phyloP scores from a whole-genome alignment of 2,888 invertebrate genomes.

The Sminthurides aquaticus region DNA sequence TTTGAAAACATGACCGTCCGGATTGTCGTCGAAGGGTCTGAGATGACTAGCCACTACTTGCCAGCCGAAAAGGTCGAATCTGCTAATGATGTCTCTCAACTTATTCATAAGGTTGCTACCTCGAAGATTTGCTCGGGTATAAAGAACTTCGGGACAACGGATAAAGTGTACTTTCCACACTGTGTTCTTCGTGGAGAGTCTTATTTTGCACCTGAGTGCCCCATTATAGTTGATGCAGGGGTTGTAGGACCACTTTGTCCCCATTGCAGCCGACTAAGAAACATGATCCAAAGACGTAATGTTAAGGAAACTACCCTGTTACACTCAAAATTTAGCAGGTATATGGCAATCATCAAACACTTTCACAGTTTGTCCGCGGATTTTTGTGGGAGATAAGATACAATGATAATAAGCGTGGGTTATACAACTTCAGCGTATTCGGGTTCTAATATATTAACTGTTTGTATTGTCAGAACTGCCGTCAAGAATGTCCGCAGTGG shows the following conservation, averaged over 20 bases:
- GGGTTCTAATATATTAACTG: background rate
- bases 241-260: slow-evolving; percentile 29
- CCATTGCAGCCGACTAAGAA: slow-evolving; percentile 29
- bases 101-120: slow-evolving; percentile 29
- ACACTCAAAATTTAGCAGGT: slow-evolving; percentile 21
- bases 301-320: slow-evolving; percentile 25
- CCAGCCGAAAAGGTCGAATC: slow-evolving; percentile 16
- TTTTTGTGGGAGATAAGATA: too few species aligned
- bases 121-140: slow-evolving; percentile 35
- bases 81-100: slow-evolving; percentile 29
- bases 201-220: slow-evolving; percentile 36
- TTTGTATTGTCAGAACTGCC: slow-evolving; percentile 23
- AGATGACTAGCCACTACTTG: slow-evolving; percentile 33
- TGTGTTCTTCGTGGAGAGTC: slow-evolving; percentile 28
- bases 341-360: too few species aligned
- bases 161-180: slow-evolving; percentile 32
- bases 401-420: too few species aligned
- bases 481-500: slow-evolving; percentile 28
- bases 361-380: too few species aligned
- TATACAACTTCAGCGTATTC: slow-evolving; percentile 11
- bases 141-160: slow-evolving; percentile 33
- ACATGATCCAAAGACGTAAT: slow-evolving; percentile 27
- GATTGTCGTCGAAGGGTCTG: slow-evolving; percentile 34
- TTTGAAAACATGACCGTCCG: slow-evolving; percentile 32
- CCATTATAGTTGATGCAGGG: slow-evolving; percentile 29